Conservation (phyloP, 2,113 vertebrate species). For the Neogale vison region DNA sequence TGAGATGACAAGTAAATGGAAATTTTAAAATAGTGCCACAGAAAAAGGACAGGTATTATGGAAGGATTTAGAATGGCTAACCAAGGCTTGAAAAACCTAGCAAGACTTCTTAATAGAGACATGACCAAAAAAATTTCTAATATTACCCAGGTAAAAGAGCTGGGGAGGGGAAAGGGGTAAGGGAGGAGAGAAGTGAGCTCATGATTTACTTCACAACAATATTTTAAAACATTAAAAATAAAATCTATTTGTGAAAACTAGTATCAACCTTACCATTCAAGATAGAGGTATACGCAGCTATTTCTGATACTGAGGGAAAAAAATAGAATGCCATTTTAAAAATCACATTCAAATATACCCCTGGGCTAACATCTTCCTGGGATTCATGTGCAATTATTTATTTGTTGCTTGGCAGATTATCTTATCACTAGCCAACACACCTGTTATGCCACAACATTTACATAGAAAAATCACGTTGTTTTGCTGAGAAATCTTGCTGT, state of each 20-base stretch:
- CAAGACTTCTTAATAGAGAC: neutral
- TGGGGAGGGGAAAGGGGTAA: neutral
- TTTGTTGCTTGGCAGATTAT: conserved; percentile 72
- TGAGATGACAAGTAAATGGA: neutral
- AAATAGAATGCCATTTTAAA: conserved; percentile 69
- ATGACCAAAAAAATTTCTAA: neutral
- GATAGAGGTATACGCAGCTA: neutral
- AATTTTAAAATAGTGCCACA: neutral
- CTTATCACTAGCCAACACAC: conserved; percentile 74
- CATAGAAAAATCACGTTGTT: conserved; percentile 62
- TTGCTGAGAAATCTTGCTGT: conserved; percentile 66
- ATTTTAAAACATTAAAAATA: conserved; percentile 56
- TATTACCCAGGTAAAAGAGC: conserved; percentile 1
- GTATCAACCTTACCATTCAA: neutral
- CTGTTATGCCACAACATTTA: conserved; percentile 62
- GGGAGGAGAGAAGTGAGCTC: neutral
- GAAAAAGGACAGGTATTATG: neutral
- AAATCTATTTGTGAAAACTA: conserved; percentile 23
- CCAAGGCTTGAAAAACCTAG: neutral
- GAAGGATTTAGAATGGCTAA: neutral
- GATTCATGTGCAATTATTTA: conserved; percentile 72
- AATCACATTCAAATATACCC: conserved; percentile 62
- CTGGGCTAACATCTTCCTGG: conserved; percentile 67
- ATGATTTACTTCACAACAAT: conserved; percentile 23
- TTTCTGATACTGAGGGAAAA: conserved; percentile 49